These are phyloP conservation scores for Nibea albiflora DNA, from an alignment of 2,113 vertebrate species.

Conservation along the genomic window DNA sequence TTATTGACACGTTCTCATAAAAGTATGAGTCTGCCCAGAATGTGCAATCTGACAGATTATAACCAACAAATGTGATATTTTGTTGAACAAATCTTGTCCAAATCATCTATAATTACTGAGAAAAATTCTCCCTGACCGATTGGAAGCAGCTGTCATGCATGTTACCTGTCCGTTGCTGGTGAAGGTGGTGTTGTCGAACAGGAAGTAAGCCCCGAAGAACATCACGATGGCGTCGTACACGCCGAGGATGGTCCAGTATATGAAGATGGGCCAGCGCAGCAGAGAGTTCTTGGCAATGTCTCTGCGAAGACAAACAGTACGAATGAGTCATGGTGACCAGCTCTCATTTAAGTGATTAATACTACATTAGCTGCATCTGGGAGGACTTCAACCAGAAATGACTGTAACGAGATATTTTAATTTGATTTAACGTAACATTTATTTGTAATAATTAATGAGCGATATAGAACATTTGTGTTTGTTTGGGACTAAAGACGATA, in stretches of 20 bases:
- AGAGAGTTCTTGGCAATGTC: conserved; percentile 96
- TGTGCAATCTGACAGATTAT: neutral
- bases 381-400: conserved; percentile 12
- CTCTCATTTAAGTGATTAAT: neutral
- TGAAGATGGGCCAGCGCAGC: conserved; percentile 92
- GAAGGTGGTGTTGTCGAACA: conserved; percentile 94
- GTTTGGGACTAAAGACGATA: neutral
- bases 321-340: neutral
- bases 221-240: conserved; percentile 94
- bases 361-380: neutral
- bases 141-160: neutral
- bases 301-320: conserved; percentile 76
- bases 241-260: conserved; percentile 96
- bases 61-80: neutral
- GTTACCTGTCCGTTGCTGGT: conserved; percentile 97
- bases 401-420: conserved; percentile 27
- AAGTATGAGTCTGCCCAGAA: neutral
- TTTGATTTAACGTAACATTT: conserved; percentile 1
- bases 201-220: conserved; percentile 98
- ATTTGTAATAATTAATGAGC: neutral
- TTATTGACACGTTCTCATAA: neutral
- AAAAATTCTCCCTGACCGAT: neutral
- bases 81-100: too few species aligned
- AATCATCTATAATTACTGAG: too few species aligned
- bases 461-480: neutral